Evolutionary conservation across 2,888 invertebrate genomes (phyloP).

Genomic region (Suillia variegata): DNA sequence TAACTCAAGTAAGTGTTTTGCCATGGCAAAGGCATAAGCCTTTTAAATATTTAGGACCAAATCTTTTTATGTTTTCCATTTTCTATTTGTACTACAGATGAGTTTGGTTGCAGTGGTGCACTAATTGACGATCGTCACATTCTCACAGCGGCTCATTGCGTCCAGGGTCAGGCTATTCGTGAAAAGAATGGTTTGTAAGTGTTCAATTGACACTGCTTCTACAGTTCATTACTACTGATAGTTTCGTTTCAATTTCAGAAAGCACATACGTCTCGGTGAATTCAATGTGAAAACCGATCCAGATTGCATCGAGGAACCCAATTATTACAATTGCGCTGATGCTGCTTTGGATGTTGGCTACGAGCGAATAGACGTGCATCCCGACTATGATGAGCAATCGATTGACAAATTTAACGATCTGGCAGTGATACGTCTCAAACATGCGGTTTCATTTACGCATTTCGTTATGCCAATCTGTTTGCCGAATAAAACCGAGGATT

Average conservation of each 20-base stretch:
- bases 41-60: conserved; percentile 10
- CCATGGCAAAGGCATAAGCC: background rate
- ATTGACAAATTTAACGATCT: conserved; percentile 66
- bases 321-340: conserved; percentile 67
- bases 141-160: conserved; percentile 70
- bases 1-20: conserved; percentile 60
- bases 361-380: conserved; percentile 70
- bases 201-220: conserved; percentile 17
- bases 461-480: conserved; percentile 69
- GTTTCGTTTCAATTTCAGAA: conserved; percentile 36
- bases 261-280: conserved; percentile 69
- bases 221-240: background rate
- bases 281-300: conserved; percentile 67
- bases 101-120: conserved; percentile 69
- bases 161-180: conserved; percentile 62
- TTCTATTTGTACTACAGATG: conserved; percentile 50
- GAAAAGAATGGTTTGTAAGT: conserved; percentile 67
- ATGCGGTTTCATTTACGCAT: conserved; percentile 60
- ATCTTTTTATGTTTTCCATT: no score
- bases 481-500: conserved; percentile 49
- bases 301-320: conserved; percentile 65
- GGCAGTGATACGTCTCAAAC: conserved; percentile 61
- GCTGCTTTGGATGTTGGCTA: conserved; percentile 68
- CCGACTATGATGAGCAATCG: conserved; percentile 64
- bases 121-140: conserved; percentile 66